Conservation (phyloP, 1,140 invertebrate genomes). For the Dreissena rostriformis region DNA sequence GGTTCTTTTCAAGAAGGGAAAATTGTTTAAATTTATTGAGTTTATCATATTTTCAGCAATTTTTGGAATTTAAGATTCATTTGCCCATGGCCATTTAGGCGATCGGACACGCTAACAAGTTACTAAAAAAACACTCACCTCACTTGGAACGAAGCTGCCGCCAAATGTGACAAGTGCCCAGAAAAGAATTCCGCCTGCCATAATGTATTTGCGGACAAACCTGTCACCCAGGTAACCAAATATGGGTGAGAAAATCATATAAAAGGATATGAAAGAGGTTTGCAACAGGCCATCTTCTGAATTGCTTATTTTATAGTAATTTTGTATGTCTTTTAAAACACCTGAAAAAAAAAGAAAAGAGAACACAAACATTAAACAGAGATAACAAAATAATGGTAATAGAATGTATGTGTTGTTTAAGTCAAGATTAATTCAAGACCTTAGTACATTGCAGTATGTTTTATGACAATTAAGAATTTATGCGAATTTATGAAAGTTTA, state of each 20-base stretch:
- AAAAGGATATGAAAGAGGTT: slow-evolving; percentile 97
- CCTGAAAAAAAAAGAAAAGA: slow-evolving; percentile 85
- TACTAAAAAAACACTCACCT: slow-evolving; percentile 82
- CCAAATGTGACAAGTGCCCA: slow-evolving; percentile 96
- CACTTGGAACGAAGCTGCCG: slow-evolving; percentile 91
- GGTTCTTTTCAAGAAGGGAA: too few species aligned
- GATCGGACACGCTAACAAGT: too few species aligned
- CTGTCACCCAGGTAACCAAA: slow-evolving; percentile 99
- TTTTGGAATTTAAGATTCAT: too few species aligned
- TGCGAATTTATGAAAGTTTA: too few species aligned
- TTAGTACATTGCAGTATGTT: too few species aligned
- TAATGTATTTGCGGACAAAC: slow-evolving; percentile 93
- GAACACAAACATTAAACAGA: background rate
- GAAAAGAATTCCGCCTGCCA: slow-evolving; percentile 94
- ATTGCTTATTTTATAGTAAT: slow-evolving; percentile 89
- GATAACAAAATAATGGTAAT: too few species aligned
- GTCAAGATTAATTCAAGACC: too few species aligned
- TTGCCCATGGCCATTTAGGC: too few species aligned
- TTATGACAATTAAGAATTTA: too few species aligned
- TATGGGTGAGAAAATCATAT: slow-evolving; percentile 98
- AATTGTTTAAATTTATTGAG: too few species aligned
- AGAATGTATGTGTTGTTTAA: too few species aligned
- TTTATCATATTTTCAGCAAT: too few species aligned
- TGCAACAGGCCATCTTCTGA: slow-evolving; percentile 93
- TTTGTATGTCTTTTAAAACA: slow-evolving; percentile 90